phyloP scores from a whole-genome alignment of 2,888 invertebrate genomes.

The Hydrotaea cyrtoneurina region DNA sequence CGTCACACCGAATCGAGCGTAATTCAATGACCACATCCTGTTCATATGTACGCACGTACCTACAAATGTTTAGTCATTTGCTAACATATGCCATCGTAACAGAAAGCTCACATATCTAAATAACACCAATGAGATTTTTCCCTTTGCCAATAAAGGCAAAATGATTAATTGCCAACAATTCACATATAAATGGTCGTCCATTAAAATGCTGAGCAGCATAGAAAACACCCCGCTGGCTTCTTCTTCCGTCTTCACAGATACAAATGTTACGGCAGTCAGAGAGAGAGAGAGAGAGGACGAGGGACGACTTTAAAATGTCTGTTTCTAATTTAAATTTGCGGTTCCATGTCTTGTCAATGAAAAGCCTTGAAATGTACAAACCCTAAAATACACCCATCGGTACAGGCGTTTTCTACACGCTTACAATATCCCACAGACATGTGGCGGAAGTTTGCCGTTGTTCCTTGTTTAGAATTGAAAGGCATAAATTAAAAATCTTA shows the following conservation, averaged over 20 bases:
- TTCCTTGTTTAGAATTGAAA: background rate
- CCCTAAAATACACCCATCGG: background rate
- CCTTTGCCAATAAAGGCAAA: background rate
- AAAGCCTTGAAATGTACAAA: background rate
- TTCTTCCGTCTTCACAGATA: background rate
- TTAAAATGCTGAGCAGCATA: background rate
- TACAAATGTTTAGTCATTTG: background rate
- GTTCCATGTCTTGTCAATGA: background rate
- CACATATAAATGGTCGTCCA: background rate
- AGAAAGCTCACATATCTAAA: background rate
- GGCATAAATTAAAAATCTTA: background rate
- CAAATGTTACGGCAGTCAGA: background rate
- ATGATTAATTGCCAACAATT: conserved; percentile 5
- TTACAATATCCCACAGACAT: background rate
- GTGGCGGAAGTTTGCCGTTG: background rate
- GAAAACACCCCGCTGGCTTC: background rate
- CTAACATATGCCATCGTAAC: too few species aligned
- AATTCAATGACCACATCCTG: too few species aligned
- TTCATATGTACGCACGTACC: background rate
- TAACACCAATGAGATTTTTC: background rate
- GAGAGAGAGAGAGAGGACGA: background rate
- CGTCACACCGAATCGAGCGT: too few species aligned
- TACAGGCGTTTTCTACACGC: background rate
- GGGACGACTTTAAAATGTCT: background rate
- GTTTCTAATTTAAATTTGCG: conserved; percentile 6